These are phyloP conservation scores for Lasiommata megera DNA, from an alignment of 2,888 invertebrate genomes.

Conservation along the genomic window DNA sequence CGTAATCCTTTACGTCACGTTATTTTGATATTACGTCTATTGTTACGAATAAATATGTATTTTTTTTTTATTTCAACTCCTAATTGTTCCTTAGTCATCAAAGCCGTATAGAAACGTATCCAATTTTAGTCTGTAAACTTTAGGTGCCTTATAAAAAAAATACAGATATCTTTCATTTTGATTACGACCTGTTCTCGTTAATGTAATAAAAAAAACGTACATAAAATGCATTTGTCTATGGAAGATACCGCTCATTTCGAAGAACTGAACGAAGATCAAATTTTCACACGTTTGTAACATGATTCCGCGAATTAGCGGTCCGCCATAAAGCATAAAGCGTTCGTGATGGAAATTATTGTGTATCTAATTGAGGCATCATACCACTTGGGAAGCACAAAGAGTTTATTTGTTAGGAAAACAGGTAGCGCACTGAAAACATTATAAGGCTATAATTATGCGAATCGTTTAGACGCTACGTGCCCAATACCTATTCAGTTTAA, in stretches of 20 bases:
- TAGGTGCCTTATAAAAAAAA: too few relatives aligned
- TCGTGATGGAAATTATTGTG: constrained; percentile 65
- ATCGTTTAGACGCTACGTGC: too few relatives aligned
- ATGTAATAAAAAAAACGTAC: neutral
- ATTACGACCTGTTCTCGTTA: too few relatives aligned
- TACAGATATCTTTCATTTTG: too few relatives aligned
- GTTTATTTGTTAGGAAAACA: neutral
- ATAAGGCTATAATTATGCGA: neutral
- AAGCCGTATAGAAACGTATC: too few relatives aligned
- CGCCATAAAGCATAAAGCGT: constrained; percentile 42
- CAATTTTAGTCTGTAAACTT: too few relatives aligned
- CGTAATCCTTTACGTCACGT: too few relatives aligned
- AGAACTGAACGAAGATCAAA: constrained; percentile 17
- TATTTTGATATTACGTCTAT: too few relatives aligned
- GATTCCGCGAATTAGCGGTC: constrained; percentile 62
- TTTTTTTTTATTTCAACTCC: too few relatives aligned
- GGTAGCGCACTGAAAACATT: neutral
- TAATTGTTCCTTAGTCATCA: too few relatives aligned
- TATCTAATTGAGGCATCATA: constrained; percentile 71
- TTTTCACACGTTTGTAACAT: constrained; percentile 51
- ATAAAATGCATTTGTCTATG: neutral
- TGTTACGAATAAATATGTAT: too few relatives aligned
- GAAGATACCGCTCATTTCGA: neutral
- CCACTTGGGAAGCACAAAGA: constrained; percentile 25
- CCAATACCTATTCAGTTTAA: too few relatives aligned